Evolutionary conservation across 2,797 vertebrate species (phyloP).

Genomic region (Cossypha niveicapilla): DNA sequence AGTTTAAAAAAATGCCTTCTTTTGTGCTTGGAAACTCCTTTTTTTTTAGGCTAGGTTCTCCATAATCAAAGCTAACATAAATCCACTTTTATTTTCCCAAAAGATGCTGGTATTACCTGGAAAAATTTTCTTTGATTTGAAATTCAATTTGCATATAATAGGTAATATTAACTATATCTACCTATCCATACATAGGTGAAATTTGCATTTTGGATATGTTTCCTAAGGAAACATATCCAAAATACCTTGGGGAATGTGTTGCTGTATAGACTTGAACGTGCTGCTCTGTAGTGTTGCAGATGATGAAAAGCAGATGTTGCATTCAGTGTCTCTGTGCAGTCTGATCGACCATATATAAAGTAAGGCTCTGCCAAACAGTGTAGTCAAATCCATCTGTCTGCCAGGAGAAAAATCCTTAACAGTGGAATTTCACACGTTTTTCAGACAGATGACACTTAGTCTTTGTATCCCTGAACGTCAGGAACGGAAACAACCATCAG

Average conservation of each 20-base stretch:
- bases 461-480: neutral
- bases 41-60: neutral
- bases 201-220: neutral
- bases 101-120: neutral
- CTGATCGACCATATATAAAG: neutral
- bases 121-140: neutral
- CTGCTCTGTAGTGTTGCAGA: neutral
- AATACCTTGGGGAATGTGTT: rapidly evolving
- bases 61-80: neutral
- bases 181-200: neutral
- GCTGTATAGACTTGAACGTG: neutral
- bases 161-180: neutral
- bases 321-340: neutral
- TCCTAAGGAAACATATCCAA: neutral
- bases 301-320: neutral
- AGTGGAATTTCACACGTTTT: neutral
- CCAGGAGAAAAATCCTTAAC: neutral
- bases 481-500: neutral
- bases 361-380: neutral
- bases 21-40: neutral
- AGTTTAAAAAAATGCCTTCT: neutral
- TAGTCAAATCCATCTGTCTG: neutral
- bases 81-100: neutral
- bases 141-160: neutral
- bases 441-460: neutral